These are phyloP conservation scores for Scopus umbretta DNA, from an alignment of 2,113 vertebrate genomes.

Conservation along the genomic window DNA sequence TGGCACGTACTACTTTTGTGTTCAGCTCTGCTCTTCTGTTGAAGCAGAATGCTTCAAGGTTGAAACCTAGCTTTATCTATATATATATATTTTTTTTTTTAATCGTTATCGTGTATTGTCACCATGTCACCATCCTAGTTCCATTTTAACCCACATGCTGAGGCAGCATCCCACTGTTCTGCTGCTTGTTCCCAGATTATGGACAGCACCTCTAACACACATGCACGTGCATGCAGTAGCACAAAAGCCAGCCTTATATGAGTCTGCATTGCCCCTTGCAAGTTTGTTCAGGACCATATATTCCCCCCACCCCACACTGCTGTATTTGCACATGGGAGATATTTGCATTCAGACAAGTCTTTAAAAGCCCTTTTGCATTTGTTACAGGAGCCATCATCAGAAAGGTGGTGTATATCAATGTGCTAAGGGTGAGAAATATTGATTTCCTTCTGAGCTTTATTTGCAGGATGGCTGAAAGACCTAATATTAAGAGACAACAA, in stretches of 20 bases:
- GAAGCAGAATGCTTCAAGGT: not conserved
- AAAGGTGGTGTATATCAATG: constrained; percentile 16
- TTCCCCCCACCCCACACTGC: not conserved
- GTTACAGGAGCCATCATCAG: not conserved
- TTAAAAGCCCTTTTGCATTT: not conserved
- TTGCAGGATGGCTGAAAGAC: not conserved
- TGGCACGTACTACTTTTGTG: not conserved
- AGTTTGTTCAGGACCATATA: not conserved
- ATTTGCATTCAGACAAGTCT: not conserved
- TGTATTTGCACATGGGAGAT: not conserved
- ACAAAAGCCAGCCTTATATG: not conserved
- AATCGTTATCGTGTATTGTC: not conserved
- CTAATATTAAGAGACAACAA: constrained; percentile 2
- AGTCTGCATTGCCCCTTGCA: not conserved
- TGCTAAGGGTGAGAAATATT: not conserved
- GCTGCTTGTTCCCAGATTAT: not conserved
- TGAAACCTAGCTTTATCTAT: not conserved
- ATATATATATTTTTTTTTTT: not conserved
- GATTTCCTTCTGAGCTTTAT: constrained; percentile 24
- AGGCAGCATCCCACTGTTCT: not conserved
- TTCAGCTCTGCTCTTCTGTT: not conserved
- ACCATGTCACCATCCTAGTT: not conserved
- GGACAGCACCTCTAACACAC: not conserved
- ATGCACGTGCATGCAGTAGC: fast-evolving
- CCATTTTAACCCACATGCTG: not conserved